Conservation (phyloP, 2,113 vertebrate genomes). For the Lepus europaeus region DNA sequence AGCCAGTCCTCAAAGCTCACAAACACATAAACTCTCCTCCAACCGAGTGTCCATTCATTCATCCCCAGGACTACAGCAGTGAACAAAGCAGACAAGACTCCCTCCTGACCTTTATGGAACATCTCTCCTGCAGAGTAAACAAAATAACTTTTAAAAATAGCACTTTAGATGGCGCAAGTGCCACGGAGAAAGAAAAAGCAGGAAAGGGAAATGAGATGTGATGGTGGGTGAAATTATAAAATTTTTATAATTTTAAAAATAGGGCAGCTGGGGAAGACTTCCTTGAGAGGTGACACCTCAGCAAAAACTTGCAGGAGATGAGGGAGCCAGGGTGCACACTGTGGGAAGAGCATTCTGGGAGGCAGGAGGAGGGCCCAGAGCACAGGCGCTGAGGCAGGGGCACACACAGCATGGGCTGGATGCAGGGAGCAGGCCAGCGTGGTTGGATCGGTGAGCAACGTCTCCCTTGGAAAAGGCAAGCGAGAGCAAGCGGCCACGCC, state of each 20-base stretch:
- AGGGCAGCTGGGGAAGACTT: background rate
- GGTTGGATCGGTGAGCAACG: background rate
- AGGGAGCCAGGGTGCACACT: background rate
- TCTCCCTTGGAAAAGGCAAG: background rate
- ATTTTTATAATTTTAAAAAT: background rate
- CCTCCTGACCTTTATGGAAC: background rate
- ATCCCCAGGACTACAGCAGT: background rate
- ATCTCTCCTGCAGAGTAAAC: background rate
- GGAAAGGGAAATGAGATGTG: background rate
- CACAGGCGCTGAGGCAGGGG: background rate
- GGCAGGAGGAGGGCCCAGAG: background rate
- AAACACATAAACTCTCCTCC: slow-evolving; percentile 20
- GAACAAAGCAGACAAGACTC: background rate
- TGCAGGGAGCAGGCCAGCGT: too few relatives aligned
- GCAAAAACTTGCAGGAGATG: background rate
- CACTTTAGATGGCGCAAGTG: background rate
- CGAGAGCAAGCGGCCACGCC: background rate
- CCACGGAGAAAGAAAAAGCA: background rate
- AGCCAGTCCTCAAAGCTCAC: slow-evolving; percentile 67
- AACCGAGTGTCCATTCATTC: slow-evolving; percentile 53
- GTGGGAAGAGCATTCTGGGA: too few relatives aligned
- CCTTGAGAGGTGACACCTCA: background rate
- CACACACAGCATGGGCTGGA: rapidly evolving
- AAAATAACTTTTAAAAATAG: background rate
- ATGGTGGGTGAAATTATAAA: background rate